phyloP scores from a whole-genome alignment of 2,113 vertebrate species.

The Callipepla squamata region DNA sequence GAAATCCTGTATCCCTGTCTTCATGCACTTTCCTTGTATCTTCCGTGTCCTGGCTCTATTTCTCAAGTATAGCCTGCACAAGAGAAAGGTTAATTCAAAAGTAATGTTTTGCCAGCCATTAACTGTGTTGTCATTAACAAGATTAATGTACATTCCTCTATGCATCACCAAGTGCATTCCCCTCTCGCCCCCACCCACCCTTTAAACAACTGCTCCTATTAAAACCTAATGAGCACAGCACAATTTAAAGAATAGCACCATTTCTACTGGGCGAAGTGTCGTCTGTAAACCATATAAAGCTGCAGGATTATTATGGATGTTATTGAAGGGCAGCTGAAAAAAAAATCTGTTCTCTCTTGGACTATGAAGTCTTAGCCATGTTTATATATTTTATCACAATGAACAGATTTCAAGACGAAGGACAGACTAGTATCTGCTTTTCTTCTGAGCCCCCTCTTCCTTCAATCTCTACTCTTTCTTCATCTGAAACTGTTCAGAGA shows the following conservation, averaged over 20 bases:
- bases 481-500: conserved; percentile 39
- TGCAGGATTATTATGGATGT: conserved; percentile 63
- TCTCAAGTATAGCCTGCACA: conserved; percentile 65
- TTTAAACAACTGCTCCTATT: conserved; percentile 78
- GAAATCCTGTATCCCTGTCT: conserved; percentile 84
- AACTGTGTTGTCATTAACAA: conserved; percentile 77
- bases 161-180: conserved; percentile 71
- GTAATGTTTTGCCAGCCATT: conserved; percentile 79
- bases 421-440: conserved; percentile 67
- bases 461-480: conserved; percentile 31
- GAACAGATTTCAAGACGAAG: conserved; percentile 66
- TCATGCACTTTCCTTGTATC: conserved; percentile 73
- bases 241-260: conserved; percentile 64
- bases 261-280: conserved; percentile 57
- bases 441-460: conserved; percentile 31
- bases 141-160: conserved; percentile 80
- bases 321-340: conserved; percentile 53
- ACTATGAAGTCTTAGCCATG: conserved; percentile 20
- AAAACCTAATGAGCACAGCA: conserved; percentile 77
- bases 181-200: conserved; percentile 46
- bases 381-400: conserved; percentile 59
- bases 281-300: conserved; percentile 61
- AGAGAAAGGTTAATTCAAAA: conserved; percentile 75
- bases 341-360: conserved; percentile 33
- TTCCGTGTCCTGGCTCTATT: conserved; percentile 68